A percentile compares a stretch with the other conserved stretches of the same genome.
Evolutionary conservation across 2,113 vertebrate species (phyloP).

Genomic region (Pantherophis guttatus): DNA sequence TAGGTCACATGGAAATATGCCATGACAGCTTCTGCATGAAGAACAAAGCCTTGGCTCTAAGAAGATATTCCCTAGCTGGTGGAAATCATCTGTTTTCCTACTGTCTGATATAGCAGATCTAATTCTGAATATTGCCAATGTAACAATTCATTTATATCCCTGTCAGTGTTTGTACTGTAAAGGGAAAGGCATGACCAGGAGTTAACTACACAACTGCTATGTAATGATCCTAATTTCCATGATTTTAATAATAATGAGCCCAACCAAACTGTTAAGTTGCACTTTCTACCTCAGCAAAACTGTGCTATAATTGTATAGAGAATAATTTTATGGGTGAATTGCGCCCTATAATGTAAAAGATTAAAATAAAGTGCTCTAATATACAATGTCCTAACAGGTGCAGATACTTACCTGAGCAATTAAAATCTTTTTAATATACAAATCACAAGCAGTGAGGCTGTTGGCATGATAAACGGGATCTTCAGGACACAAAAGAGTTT

Average conservation of each 20-base stretch:
- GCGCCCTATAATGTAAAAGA: constrained; percentile 77
- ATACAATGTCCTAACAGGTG: constrained; percentile 79
- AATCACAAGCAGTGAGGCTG: constrained; percentile 75
- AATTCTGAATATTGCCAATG: constrained; percentile 6
- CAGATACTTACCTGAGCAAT: constrained; percentile 82
- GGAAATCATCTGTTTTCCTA: not conserved
- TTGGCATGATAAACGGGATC: constrained; percentile 69
- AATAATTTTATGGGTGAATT: constrained; percentile 80
- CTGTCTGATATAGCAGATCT: not conserved
- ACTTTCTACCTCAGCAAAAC: constrained; percentile 79
- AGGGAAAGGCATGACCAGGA: constrained; percentile 54
- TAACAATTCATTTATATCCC: constrained; percentile 36
- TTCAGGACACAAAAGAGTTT: constrained; percentile 69
- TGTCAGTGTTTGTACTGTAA: constrained; percentile 20
- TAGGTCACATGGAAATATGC: not conserved
- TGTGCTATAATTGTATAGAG: constrained; percentile 73
- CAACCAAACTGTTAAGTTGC: constrained; percentile 75
- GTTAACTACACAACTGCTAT: constrained; percentile 66
- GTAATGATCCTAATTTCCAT: constrained; percentile 71
- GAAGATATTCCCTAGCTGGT: not conserved
- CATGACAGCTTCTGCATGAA: not conserved
- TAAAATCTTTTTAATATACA: constrained; percentile 81
- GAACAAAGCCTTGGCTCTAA: not conserved
- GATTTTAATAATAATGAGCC: constrained; percentile 76
- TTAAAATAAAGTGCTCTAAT: constrained; percentile 78